phyloP scores from a whole-genome alignment of 2,888 invertebrate species.

The Caradrina clavipalpis region DNA sequence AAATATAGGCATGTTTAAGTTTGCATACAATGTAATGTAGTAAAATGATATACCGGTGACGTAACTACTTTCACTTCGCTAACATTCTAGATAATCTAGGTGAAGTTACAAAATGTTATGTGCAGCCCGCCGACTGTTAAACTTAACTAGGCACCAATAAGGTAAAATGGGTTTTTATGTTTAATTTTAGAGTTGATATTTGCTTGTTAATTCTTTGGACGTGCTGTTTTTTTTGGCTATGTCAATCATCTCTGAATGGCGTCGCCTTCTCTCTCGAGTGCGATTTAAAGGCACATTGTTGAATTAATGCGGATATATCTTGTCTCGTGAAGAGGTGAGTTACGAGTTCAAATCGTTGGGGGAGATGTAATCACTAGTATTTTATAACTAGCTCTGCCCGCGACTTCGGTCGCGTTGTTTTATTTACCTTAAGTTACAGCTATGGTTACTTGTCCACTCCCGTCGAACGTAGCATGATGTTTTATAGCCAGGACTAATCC shows the following conservation, averaged over 20 bases:
- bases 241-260: conserved; percentile 55
- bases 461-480: no score
- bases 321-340: conserved; percentile 28
- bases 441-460: no score
- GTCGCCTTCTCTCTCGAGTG: conserved; percentile 27
- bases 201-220: conserved; percentile 14
- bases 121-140: conserved; percentile 35
- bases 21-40: conserved; percentile 51
- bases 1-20: conserved; percentile 30
- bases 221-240: conserved; percentile 33
- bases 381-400: no score
- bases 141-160: conserved; percentile 5
- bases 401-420: no score
- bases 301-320: conserved; percentile 24
- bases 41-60: conserved; percentile 53
- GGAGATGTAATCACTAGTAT: background rate
- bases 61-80: conserved; percentile 71
- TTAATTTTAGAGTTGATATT: conserved; percentile 48
- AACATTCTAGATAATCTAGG: conserved; percentile 68
- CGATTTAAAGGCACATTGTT: conserved; percentile 54
- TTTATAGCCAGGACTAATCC: no score
- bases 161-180: conserved; percentile 19
- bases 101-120: conserved; percentile 61
- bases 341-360: conserved; percentile 17
- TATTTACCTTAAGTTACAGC: no score